phyloP scores from a whole-genome alignment of 2,888 invertebrate genomes.

The Anagyrus pseudococci region DNA sequence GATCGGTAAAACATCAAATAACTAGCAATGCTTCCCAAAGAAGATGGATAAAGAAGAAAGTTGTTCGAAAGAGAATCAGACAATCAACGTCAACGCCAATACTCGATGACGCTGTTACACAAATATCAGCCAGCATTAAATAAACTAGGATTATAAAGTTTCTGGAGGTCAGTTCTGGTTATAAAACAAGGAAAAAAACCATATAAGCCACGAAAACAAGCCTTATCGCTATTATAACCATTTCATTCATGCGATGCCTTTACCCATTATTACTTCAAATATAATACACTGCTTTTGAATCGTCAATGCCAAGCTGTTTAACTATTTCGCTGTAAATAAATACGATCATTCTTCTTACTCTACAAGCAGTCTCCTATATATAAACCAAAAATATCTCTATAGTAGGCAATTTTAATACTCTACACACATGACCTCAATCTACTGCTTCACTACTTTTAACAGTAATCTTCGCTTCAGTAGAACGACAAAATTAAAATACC shows the following conservation, averaged over 20 bases:
- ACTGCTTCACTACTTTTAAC: slow-evolving; percentile 34
- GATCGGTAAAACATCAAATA: slow-evolving; percentile 26
- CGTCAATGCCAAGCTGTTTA: slow-evolving; percentile 24
- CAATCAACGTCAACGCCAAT: slow-evolving; percentile 14
- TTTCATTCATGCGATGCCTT: slow-evolving; percentile 26
- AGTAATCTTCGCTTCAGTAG: slow-evolving; percentile 19
- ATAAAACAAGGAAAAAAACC: slow-evolving; percentile 20
- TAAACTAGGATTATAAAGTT: slow-evolving; percentile 8
- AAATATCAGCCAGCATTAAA: slow-evolving; percentile 7
- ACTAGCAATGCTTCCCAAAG: slow-evolving; percentile 22
- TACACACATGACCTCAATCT: slow-evolving; percentile 14
- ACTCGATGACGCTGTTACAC: slow-evolving; percentile 23
- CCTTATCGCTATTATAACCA: slow-evolving; percentile 37
- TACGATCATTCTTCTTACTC: slow-evolving; percentile 21
- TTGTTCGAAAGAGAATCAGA: slow-evolving; percentile 32
- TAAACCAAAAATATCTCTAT: no score
- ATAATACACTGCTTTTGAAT: slow-evolving; percentile 37
- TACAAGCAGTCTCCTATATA: slow-evolving; percentile 16
- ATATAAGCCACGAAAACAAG: slow-evolving; percentile 35
- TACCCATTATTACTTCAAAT: slow-evolving; percentile 18
- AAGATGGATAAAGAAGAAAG: slow-evolving; percentile 36
- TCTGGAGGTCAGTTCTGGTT: slow-evolving; percentile 37
- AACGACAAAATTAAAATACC: no score
- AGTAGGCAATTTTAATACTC: slow-evolving; percentile 11
- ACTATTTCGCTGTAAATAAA: slow-evolving; percentile 24